Percentiles rank a stretch among this genome's conserved stretches.
phyloP scores from a whole-genome alignment of 64 coral and sea anemone species.

The Montipora efflorescens region DNA sequence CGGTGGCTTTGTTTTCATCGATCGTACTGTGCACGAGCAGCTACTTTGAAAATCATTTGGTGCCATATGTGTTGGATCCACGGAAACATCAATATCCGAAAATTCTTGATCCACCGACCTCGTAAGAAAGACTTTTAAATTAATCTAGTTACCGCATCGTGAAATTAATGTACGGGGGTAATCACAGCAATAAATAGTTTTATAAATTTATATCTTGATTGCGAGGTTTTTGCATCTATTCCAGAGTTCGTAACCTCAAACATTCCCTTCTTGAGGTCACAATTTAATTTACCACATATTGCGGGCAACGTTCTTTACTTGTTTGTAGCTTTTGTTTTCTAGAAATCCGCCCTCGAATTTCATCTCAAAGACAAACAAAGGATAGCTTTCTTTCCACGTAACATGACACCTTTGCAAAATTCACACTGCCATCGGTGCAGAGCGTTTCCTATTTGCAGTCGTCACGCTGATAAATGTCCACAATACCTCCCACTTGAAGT shows the following conservation, averaged over 20 bases:
- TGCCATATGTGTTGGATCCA: background rate
- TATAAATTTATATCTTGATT: background rate
- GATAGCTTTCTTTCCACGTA: slow-evolving; percentile 17
- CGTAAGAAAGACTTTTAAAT: background rate
- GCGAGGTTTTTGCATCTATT: background rate
- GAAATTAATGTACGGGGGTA: background rate
- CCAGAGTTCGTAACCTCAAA: background rate
- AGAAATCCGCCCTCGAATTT: slow-evolving; percentile 18
- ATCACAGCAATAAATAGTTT: background rate
- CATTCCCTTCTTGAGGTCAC: background rate
- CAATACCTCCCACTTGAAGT: slow-evolving; percentile 30
- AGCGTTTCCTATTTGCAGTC: slow-evolving; percentile 21
- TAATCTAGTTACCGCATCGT: background rate
- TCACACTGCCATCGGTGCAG: background rate
- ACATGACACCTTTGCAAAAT: slow-evolving; percentile 27
- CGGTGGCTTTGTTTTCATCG: background rate
- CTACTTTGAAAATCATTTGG: too few relatives aligned
- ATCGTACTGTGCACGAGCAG: too few relatives aligned
- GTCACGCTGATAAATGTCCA: slow-evolving; percentile 19
- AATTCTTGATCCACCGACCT: background rate
- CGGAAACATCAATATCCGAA: background rate
- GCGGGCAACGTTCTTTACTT: slow-evolving; percentile 4
- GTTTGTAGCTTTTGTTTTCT: background rate
- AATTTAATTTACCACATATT: slow-evolving; percentile 13
- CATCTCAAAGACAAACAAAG: slow-evolving; percentile 29